Base-by-base conservation (phyloP, 2,113 vertebrate species). In the Puntigrus tetrazona region DNA sequence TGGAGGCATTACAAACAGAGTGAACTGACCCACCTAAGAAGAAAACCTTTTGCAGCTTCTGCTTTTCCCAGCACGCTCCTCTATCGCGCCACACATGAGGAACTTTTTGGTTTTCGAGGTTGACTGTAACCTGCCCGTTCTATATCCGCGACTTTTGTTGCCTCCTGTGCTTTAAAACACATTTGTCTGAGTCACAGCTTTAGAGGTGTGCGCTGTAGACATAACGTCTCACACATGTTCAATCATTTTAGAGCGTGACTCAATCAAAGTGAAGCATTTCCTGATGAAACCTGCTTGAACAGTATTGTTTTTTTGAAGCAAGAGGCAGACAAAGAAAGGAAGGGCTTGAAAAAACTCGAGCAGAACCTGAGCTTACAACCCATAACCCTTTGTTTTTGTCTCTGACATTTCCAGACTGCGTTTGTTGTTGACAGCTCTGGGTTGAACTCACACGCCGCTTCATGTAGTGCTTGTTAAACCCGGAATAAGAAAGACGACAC, bases 401-500 rank as follows among this genome's bases (percentile, higher is more conserved):
- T 41, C 9, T 75, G 36, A 22, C 70, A 83, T 63, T 76, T 29
- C 25, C 38, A 18, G 67, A 20, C 41, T 29, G 27, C 18, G 31
- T 38, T 41, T 75, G 1, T 45, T 50, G 38, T 65, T 50, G 61
- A 36, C 20, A 7, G 67, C 47, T 63, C 10, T 45, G 31, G 55
- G 14, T 47, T 76, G 55, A 63, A 31, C 47, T 69, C 61, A 65
- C 43, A 59, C 67, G 4, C 29, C 8, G 38, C 69, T 74, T 45
- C 52, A 47, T 29, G 34, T 59, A 7, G 41, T 36, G 82, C 73
- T 77, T 76, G 43, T 77, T 65, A 67, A 11, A 65, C n/a, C 9
- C 20, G 57, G 41, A 77, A 77, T 52, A 63, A 65, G 59, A 84
- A 84, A 77, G 43, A 75, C 10, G 20, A 31, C 11, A 5, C 41